These are phyloP conservation scores for Peromyscus leucopus DNA, from an alignment of 2,113 vertebrate species.

Conservation along the genomic window DNA sequence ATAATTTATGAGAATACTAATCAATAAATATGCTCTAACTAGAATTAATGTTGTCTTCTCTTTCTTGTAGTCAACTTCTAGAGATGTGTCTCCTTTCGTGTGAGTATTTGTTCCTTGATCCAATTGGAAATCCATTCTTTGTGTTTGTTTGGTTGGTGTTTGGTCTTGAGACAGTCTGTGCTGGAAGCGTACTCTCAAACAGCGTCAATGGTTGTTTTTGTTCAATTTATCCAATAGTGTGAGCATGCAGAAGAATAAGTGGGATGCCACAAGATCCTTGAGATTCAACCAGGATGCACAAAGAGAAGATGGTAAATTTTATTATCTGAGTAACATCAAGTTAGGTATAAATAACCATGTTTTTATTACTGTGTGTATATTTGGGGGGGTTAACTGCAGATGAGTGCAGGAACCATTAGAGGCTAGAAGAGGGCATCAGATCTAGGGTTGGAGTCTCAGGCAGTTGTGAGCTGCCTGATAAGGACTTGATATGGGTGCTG, in stretches of 20 bases:
- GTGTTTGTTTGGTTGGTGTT: background rate
- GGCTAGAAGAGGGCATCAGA: background rate
- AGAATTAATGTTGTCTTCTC: slow-evolving; percentile 56
- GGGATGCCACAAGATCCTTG: slow-evolving; percentile 95
- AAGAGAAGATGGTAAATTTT: slow-evolving; percentile 94
- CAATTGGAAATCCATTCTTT: background rate
- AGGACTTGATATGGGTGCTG: background rate
- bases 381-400: background rate
- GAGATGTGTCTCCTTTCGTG: slow-evolving; percentile 95
- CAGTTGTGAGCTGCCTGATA: too few species aligned
- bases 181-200: background rate
- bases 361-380: background rate
- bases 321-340: slow-evolving; percentile 46
- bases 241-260: slow-evolving; percentile 96
- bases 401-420: background rate
- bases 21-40: slow-evolving; percentile 62
- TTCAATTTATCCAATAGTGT: slow-evolving; percentile 88
- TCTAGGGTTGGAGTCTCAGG: too few species aligned
- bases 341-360: slow-evolving; percentile 30
- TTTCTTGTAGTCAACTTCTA: slow-evolving; percentile 88
- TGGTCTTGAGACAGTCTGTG: background rate
- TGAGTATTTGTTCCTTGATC: slow-evolving; percentile 86
- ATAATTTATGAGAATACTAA: slow-evolving; percentile 15
- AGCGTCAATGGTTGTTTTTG: slow-evolving; percentile 35
- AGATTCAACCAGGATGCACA: slow-evolving; percentile 98